These are phyloP conservation scores for Dendropsophus ebraccatus DNA, from an alignment of 2,113 vertebrate genomes.

Conservation along the genomic window DNA sequence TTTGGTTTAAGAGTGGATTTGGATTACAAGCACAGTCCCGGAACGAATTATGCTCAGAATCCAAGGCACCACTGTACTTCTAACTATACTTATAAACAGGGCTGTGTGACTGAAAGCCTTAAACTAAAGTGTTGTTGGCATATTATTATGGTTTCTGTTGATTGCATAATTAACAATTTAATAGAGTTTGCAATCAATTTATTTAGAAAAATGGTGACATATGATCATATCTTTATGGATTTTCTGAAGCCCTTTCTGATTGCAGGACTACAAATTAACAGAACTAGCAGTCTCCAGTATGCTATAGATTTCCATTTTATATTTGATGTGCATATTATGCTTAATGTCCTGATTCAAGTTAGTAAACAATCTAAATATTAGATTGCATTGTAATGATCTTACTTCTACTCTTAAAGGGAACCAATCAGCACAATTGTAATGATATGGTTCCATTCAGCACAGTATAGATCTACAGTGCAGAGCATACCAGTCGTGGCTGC, in stretches of 20 bases:
- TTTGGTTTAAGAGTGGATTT: too few relatives aligned
- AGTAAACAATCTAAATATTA: conserved; percentile 4
- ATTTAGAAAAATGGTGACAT: neutral
- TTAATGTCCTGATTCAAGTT: neutral
- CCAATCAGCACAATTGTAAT: too few relatives aligned
- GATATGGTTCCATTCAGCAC: too few relatives aligned
- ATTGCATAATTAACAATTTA: conserved; percentile 3
- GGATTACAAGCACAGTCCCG: too few relatives aligned
- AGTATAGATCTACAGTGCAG: too few relatives aligned
- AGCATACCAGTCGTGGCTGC: too few relatives aligned
- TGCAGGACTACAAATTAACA: neutral
- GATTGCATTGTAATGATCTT: neutral
- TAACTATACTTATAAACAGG: neutral
- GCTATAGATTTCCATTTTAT: conserved; percentile 3
- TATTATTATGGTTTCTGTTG: neutral
- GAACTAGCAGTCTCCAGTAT: neutral
- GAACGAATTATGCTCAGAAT: too few relatives aligned
- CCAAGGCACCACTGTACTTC: too few relatives aligned
- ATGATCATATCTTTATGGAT: neutral
- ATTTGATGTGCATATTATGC: conserved; percentile 9
- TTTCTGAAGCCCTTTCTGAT: conserved; percentile 10
- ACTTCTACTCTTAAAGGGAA: neutral
- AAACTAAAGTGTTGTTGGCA: neutral
- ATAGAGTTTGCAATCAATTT: conserved; percentile 3
- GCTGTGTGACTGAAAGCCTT: neutral